A percentile compares a stretch with the other conserved stretches of the same genome.
phyloP scores from a whole-genome alignment of 2,888 invertebrate genomes.

The Drosophila antonietae region DNA sequence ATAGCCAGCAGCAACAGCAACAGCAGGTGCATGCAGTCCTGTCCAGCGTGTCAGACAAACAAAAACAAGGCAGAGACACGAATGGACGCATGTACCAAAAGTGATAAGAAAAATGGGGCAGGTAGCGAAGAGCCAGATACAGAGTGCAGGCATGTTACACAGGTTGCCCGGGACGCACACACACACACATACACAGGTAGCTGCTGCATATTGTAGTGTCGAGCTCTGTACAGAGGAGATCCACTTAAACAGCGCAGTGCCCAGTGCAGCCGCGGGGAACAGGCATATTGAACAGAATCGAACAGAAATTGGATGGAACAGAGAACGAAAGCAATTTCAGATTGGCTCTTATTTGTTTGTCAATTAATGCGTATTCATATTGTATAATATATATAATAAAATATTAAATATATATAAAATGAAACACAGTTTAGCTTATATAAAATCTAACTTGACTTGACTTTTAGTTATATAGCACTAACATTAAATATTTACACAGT shows the following conservation, averaged over 20 bases:
- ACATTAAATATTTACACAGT: too few relatives aligned
- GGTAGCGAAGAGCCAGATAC: neutral
- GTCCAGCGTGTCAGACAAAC: constrained; percentile 15
- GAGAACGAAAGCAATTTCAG: neutral
- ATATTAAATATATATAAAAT: too few relatives aligned
- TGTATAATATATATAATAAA: too few relatives aligned
- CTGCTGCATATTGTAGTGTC: neutral
- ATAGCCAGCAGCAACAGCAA: neutral
- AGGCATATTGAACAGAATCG: neutral
- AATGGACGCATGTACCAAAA: neutral
- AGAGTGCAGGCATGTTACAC: constrained; percentile 14
- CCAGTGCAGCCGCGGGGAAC: neutral
- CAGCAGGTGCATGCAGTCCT: constrained; percentile 3
- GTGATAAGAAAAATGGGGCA: neutral
- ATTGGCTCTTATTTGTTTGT: neutral
- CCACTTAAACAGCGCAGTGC: neutral
- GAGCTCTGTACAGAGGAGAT: neutral
- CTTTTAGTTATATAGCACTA: too few relatives aligned
- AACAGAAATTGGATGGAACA: neutral
- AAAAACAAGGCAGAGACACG: constrained; percentile 9
- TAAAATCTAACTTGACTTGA: too few relatives aligned
- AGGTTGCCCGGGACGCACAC: neutral
- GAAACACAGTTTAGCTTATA: too few relatives aligned
- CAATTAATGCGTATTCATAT: neutral
- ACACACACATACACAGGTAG: neutral